Evolutionary conservation across 2,797 vertebrate species (phyloP), one percentile per base, ranked within the genome.

Genomic region (Melanogrammus aeglefinus): DNA sequence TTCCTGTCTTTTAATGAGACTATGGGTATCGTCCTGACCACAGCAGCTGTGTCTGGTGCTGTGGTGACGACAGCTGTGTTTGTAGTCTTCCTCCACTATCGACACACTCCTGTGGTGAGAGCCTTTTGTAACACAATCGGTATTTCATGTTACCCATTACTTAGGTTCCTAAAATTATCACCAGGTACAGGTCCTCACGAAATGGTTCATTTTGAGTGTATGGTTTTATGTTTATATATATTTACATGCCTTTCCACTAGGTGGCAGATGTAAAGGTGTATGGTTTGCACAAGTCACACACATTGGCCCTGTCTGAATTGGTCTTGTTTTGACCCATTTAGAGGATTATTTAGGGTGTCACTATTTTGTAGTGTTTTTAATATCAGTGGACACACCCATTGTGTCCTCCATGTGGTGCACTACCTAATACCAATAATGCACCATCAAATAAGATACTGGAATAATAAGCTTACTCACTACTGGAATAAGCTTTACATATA

Each of bases 41-140:
- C 86, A 1, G 80, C 84, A 5, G 92, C 94, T 72, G 76, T 91
- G 38, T 92, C 82, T 0, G 94, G 94, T 6, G 88, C 79, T 2
- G 12, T 78, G 0, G 82, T 90, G 41, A 94, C 94, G 69, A 63
- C 86, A 33, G 90, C 83, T 63, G 92, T 95, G 27, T 90, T 89
- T 82, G 66, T 91, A 14, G 87, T 95, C 21, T 94, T 95, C 41
- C 70, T 94, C 69, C 83, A 79, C 69, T 79, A 93, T 75, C 88
- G 90, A 44, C 89, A 92, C 41, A 94, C 94, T 71, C 93, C 94
- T 3, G 69, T 95, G 81, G 94, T 95, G 36, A 90, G 88, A 78
- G 77, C 72, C 63, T 73, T 79, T 44, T 85, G 51, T 33, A 33
- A 73, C 0, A 2, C 2, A n/a, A 41, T 29, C 4, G 29, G 1